phyloP scores from a whole-genome alignment of 1,140 invertebrate species.

The Contarinia nasturtii region DNA sequence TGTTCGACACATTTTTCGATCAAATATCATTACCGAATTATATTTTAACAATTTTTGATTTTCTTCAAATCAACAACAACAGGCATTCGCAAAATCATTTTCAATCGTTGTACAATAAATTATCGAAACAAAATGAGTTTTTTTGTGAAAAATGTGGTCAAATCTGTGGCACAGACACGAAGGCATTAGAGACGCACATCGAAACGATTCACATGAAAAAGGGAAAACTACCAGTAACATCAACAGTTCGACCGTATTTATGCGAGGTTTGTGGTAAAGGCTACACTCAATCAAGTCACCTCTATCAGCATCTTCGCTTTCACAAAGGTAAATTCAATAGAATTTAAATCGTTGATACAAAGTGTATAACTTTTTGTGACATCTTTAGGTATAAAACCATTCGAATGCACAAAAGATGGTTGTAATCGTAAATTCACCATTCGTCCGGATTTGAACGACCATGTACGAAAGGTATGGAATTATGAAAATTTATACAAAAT shows the following conservation, averaged over 20 bases:
- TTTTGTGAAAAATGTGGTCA: conserved; percentile 17
- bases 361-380: background rate
- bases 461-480: conserved; percentile 39
- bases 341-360: no score
- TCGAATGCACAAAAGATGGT: conserved; percentile 33
- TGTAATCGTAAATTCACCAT: conserved; percentile 42
- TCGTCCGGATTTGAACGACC: conserved; percentile 43
- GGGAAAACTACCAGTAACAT: conserved; percentile 15
- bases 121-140: conserved; percentile 8
- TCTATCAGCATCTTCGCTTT: conserved; percentile 38
- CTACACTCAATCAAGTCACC: conserved; percentile 37
- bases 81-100: background rate
- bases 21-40: no score
- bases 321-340: conserved; percentile 26
- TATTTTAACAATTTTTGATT: background rate
- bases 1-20: conserved; percentile 4
- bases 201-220: conserved; percentile 18
- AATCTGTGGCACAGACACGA: conserved; percentile 19
- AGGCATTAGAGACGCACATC: conserved; percentile 24
- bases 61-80: background rate
- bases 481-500: no score
- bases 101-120: conserved; percentile 3
- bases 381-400: conserved; percentile 32
- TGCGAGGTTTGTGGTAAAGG: conserved; percentile 37
- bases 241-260: conserved; percentile 27